phyloP scores from a whole-genome alignment of 2,888 invertebrate genomes.

The Gasteruption jaculator region DNA sequence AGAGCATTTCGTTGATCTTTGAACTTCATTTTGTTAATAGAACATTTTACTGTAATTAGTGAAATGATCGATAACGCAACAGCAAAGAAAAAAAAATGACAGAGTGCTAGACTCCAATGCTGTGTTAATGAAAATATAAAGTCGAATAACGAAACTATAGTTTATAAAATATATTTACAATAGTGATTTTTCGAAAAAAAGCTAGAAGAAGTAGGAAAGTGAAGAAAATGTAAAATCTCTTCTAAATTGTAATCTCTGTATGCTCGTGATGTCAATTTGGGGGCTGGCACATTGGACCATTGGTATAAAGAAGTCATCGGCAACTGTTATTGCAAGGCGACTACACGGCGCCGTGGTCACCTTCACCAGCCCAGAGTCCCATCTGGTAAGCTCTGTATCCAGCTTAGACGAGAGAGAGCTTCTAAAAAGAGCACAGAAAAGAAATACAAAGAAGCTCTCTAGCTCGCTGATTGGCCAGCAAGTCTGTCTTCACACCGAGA shows the following conservation, averaged over 20 bases:
- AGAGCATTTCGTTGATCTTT: no score
- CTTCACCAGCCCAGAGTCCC: constrained; percentile 60
- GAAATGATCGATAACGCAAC: no score
- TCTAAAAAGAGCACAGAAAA: constrained; percentile 16
- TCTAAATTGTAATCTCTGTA: constrained; percentile 29
- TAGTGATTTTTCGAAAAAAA: no score
- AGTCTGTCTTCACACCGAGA: constrained; percentile 32
- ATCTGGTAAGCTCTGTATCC: constrained; percentile 54
- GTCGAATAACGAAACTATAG: no score
- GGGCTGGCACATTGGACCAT: constrained; percentile 35
- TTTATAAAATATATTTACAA: no score
- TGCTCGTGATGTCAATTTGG: constrained; percentile 35
- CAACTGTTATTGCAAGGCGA: constrained; percentile 43
- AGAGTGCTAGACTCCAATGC: no score
- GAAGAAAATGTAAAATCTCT: constrained; percentile 4
- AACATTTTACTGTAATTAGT: no score
- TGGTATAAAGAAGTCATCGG: constrained; percentile 38
- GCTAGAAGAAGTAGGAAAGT: neutral
- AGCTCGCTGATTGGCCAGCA: constrained; percentile 40
- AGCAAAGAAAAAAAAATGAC: no score
- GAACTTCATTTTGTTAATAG: no score
- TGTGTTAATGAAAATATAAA: no score
- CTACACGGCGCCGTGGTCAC: constrained; percentile 54
- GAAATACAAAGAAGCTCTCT: constrained; percentile 25
- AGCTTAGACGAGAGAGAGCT: constrained; percentile 27